Conservation (phyloP, 2,797 vertebrate genomes). For the Lacerta agilis region DNA sequence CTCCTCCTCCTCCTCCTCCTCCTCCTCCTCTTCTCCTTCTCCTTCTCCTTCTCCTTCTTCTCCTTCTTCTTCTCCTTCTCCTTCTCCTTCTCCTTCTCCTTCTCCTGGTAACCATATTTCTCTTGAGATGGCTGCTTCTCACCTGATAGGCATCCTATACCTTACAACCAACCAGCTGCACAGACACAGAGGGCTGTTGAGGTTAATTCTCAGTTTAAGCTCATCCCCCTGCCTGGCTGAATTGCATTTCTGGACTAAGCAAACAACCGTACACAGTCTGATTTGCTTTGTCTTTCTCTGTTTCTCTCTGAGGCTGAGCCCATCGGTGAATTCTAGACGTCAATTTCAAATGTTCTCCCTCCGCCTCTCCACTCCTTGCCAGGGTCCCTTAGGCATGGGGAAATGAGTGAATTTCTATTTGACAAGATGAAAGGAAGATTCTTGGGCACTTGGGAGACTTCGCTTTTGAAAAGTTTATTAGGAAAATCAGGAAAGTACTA, state of each 20-base stretch:
- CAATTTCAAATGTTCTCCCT: constrained; percentile 6
- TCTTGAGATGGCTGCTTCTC: not conserved
- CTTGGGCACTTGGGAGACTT: not conserved
- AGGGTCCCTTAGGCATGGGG: not conserved
- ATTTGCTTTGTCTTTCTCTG: constrained; percentile 19
- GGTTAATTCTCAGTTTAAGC: not conserved
- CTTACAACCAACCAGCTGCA: not conserved
- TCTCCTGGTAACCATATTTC: too few relatives aligned
- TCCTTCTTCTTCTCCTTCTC: too few relatives aligned
- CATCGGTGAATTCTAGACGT: constrained; percentile 5
- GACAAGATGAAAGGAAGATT: constrained; percentile 46
- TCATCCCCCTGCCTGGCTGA: not conserved
- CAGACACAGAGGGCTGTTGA: not conserved
- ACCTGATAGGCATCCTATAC: not conserved
- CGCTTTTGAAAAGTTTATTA: constrained; percentile 36
- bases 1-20: too few relatives aligned
- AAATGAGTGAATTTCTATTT: constrained; percentile 28
- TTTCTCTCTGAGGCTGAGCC: not conserved
- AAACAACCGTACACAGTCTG: not conserved
- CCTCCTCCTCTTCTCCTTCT: too few relatives aligned
- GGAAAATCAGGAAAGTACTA: constrained; percentile 20
- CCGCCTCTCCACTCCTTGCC: not conserved
- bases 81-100: too few relatives aligned
- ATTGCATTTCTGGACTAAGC: not conserved
- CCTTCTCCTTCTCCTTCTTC: too few relatives aligned